phyloP scores from a whole-genome alignment of 2,113 vertebrate genomes.

The Caranx ignobilis region DNA sequence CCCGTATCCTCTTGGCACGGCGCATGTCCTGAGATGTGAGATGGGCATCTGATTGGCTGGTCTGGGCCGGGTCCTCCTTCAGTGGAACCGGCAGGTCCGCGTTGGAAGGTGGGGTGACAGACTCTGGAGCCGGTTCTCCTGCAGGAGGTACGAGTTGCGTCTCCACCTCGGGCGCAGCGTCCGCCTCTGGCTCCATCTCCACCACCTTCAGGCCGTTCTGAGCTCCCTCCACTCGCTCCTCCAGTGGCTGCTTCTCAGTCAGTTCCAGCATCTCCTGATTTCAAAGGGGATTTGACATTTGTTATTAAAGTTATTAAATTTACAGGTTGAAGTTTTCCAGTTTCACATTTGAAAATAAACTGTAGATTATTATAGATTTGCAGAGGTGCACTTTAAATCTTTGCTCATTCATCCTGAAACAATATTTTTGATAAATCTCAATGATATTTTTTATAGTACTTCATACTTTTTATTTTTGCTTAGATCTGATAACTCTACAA shows the following conservation, averaged over 20 bases:
- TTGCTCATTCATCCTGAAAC: too few species aligned
- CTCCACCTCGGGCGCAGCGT: slow-evolving; percentile 63
- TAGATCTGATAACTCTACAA: not conserved
- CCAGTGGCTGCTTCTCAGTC: slow-evolving; percentile 89
- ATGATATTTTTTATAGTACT: not conserved
- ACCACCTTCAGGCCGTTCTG: slow-evolving; percentile 90
- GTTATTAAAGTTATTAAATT: not conserved
- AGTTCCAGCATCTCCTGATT: slow-evolving; percentile 91
- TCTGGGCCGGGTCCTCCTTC: slow-evolving; percentile 84
- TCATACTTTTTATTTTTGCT: not conserved
- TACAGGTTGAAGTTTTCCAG: not conserved
- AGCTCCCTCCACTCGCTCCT: slow-evolving; percentile 81
- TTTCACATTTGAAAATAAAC: not conserved
- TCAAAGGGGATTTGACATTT: not conserved
- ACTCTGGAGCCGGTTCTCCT: slow-evolving; percentile 76
- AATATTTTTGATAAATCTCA: too few species aligned
- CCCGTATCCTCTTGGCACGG: slow-evolving; percentile 93
- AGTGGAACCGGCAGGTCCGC: slow-evolving; percentile 75
- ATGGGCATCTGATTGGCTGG: slow-evolving; percentile 81
- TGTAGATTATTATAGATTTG: not conserved
- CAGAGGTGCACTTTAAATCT: too few species aligned
- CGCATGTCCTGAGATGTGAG: slow-evolving; percentile 93
- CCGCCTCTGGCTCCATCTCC: slow-evolving; percentile 80
- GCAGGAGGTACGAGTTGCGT: slow-evolving; percentile 75
- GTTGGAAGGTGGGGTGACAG: slow-evolving; percentile 45